Evolutionary conservation across 2,113 vertebrate genomes (phyloP).

Genomic region (Gymnogyps californianus): DNA sequence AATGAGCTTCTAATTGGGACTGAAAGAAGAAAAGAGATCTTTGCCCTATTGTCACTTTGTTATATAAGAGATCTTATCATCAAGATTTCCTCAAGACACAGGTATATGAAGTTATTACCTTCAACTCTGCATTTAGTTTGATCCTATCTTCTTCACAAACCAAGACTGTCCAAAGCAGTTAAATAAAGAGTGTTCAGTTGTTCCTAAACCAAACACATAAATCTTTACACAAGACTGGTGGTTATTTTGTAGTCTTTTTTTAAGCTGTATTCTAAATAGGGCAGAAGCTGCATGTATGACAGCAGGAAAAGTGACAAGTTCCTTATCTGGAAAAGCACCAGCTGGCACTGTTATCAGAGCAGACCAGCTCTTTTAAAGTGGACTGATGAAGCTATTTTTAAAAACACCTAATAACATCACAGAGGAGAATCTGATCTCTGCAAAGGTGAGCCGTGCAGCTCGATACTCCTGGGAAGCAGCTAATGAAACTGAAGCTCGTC

Average conservation of each 20-base stretch:
- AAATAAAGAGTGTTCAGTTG: not conserved
- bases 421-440: conserved; percentile 22
- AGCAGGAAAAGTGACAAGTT: conserved; percentile 25
- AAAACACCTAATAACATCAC: conserved; percentile 34
- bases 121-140: not conserved
- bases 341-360: conserved; percentile 4
- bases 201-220: not conserved
- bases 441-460: not conserved
- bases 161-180: not conserved
- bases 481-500: conserved; percentile 36
- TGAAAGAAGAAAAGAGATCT: not conserved
- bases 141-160: not conserved
- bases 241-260: conserved; percentile 6
- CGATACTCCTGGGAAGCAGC: not conserved
- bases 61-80: not conserved
- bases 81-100: not conserved
- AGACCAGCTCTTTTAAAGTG: conserved; percentile 24
- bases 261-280: not conserved
- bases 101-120: not conserved
- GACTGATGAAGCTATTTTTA: conserved; percentile 41
- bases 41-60: not conserved
- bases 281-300: not conserved
- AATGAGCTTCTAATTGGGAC: not conserved
- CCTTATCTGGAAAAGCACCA: conserved; percentile 30
- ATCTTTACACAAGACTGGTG: not conserved